Evolutionary conservation across 2,113 vertebrate species (phyloP).

Genomic region (Notothenia rossii): DNA sequence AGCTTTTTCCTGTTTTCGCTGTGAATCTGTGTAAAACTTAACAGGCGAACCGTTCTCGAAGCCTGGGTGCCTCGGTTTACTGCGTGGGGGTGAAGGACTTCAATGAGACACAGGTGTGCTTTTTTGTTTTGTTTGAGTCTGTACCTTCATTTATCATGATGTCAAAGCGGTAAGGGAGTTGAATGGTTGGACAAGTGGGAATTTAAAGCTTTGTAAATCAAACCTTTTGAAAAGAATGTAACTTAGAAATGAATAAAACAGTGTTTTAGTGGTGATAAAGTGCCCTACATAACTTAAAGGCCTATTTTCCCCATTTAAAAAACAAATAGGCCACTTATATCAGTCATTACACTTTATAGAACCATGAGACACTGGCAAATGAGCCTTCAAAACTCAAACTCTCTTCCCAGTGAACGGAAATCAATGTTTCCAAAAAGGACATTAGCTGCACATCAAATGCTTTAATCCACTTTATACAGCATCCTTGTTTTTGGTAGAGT

Average conservation of each 20-base stretch:
- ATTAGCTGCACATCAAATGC: background rate
- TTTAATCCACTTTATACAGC: background rate
- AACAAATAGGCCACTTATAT: background rate
- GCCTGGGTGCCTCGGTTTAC: conserved; percentile 95
- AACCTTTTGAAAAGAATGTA: conserved; percentile 9
- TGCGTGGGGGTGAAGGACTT: conserved; percentile 99
- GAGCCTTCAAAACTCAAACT: background rate
- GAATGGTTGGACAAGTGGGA: background rate
- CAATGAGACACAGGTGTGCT: conserved; percentile 96
- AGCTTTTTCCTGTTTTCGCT: conserved; percentile 65
- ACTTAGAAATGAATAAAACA: background rate
- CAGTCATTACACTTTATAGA: background rate
- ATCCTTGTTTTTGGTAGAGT: background rate
- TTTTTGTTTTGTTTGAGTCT: conserved; percentile 22
- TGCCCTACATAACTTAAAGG: background rate
- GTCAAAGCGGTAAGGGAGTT: background rate
- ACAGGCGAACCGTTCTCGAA: conserved; percentile 95
- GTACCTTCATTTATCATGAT: conserved; percentile 9
- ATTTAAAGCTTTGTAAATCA: conserved; percentile 21
- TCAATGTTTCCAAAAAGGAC: background rate
- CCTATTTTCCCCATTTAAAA: background rate
- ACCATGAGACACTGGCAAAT: background rate
- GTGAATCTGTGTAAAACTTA: conserved; percentile 58
- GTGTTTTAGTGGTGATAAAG: background rate
- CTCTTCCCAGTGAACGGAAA: background rate